These are phyloP conservation scores for Aelia acuminata DNA, from an alignment of 2,888 invertebrate species.

Conservation along the genomic window DNA sequence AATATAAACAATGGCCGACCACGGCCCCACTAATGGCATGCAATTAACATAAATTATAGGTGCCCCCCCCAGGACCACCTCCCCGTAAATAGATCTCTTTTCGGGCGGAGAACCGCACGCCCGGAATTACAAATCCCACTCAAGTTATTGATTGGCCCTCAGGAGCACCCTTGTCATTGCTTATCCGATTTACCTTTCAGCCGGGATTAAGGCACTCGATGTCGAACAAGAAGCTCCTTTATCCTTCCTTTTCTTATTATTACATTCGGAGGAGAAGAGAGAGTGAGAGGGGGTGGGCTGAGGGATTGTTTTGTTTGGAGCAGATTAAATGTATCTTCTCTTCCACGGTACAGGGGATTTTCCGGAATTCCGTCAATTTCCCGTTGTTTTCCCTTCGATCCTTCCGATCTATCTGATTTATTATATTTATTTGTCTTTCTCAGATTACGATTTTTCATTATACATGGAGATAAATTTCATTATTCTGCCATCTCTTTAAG, in stretches of 20 bases:
- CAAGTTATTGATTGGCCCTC: constrained; percentile 2
- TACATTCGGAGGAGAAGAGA: background rate
- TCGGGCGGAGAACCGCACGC: constrained; percentile 13
- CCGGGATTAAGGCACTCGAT: constrained; percentile 40
- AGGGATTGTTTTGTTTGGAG: constrained; percentile 48
- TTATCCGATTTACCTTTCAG: constrained; percentile 50
- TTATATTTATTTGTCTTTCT: constrained; percentile 46
- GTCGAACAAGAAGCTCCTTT: constrained; percentile 34
- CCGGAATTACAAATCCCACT: constrained; percentile 41
- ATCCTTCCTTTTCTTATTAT: constrained; percentile 44
- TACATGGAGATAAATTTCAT: constrained; percentile 24
- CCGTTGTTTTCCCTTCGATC: constrained; percentile 50
- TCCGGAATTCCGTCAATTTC: constrained; percentile 42
- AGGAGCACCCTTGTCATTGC: constrained; percentile 45
- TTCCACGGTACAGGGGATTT: constrained; percentile 36
- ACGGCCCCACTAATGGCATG: constrained; percentile 30
- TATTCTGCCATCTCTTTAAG: constrained; percentile 10
- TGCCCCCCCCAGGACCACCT: background rate
- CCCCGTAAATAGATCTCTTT: constrained; percentile 36
- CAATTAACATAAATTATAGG: constrained; percentile 48
- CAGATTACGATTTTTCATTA: constrained; percentile 21
- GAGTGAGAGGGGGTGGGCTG: background rate
- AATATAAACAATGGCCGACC: constrained; percentile 48
- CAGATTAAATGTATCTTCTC: constrained; percentile 50
- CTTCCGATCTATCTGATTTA: constrained; percentile 28